A percentile compares a stretch with the other conserved stretches of the same genome.
Conservation (phyloP, 2,888 invertebrate species). For the Aleiodes alternator region DNA sequence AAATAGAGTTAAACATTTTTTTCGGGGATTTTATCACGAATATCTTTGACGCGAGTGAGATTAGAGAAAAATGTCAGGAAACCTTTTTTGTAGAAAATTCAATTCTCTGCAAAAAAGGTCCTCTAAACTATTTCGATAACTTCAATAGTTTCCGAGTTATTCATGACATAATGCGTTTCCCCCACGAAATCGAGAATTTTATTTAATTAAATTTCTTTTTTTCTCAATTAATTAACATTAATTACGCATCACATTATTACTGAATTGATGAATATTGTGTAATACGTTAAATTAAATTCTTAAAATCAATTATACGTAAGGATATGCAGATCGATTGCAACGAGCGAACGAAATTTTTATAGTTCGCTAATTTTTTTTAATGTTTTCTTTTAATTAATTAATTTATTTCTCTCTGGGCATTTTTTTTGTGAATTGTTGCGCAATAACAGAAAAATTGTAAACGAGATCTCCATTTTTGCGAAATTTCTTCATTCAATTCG, state of each 20-base stretch:
- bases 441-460: conserved; percentile 42
- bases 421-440: conserved; percentile 44
- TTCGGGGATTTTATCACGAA: too few relatives aligned
- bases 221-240: conserved; percentile 10
- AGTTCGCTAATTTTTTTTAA: conserved; percentile 22
- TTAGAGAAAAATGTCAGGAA: too few relatives aligned
- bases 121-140: too few relatives aligned
- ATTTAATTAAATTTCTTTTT: neutral
- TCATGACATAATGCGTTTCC: conserved; percentile 11
- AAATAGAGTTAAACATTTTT: too few relatives aligned
- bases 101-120: too few relatives aligned
- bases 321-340: conserved; percentile 55
- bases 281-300: conserved; percentile 14
- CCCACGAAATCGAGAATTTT: neutral
- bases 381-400: conserved; percentile 3
- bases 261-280: too few relatives aligned
- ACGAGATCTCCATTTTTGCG: conserved; percentile 43
- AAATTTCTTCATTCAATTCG: neutral
- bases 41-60: too few relatives aligned
- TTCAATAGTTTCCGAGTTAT: too few relatives aligned
- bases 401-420: conserved; percentile 40
- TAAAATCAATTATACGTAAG: conserved; percentile 5
- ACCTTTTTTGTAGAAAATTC: too few relatives aligned
- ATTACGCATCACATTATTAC: neutral
- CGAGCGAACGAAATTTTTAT: conserved; percentile 44